A percentile compares a stretch with the other conserved stretches of the same genome.
Evolutionary conservation across 2,113 vertebrate species (phyloP).

Genomic region (Ageneiosus marmoratus): DNA sequence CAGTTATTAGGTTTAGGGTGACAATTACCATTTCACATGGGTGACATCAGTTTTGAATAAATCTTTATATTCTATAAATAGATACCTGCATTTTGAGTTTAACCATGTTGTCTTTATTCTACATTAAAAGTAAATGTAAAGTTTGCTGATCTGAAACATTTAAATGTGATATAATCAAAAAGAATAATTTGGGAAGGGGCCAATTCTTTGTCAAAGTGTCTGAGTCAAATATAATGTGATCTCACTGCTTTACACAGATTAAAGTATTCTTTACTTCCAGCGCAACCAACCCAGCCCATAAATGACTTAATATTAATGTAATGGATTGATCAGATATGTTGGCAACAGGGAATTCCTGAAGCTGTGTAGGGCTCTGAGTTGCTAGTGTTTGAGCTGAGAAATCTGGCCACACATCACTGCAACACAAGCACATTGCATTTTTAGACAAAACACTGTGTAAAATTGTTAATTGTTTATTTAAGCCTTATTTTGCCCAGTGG

Average conservation of each 20-base stretch:
- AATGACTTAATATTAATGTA: conserved; percentile 1
- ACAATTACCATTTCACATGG: no score
- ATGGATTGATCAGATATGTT: background rate
- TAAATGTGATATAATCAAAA: no score
- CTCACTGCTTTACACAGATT: background rate
- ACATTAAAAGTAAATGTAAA: no score
- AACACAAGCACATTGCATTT: background rate
- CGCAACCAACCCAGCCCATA: background rate
- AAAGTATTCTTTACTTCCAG: background rate
- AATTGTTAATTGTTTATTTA: background rate
- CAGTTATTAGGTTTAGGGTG: no score
- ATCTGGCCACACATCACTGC: background rate
- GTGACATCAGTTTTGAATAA: no score
- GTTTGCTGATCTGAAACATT: no score
- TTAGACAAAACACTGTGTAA: background rate
- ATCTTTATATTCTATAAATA: no score
- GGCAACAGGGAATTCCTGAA: background rate
- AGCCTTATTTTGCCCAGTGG: background rate
- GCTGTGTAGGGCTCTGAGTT: background rate
- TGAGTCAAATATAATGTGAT: background rate
- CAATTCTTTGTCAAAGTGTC: no score
- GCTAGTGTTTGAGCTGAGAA: background rate
- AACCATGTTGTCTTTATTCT: no score
- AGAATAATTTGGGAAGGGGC: no score
- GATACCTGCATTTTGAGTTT: no score